Base-by-base conservation (phyloP, 1,140 invertebrate species). In the Polypedilum vanderplanki region DNA sequence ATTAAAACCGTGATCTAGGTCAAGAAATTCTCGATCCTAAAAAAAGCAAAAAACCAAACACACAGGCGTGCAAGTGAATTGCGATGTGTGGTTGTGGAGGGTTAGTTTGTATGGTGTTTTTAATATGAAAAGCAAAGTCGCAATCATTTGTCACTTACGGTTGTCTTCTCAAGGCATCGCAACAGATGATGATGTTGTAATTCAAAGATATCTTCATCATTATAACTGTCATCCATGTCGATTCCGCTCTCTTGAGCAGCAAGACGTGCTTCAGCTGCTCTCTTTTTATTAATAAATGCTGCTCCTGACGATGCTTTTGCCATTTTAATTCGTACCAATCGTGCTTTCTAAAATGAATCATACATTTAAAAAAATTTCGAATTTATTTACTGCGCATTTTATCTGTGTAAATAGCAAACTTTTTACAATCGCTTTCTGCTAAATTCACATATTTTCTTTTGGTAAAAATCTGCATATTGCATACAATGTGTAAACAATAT, bases 251-350 rank as follows among this genome's bases (percentile, higher is more conserved):
- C 94, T 84, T 94, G 92, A 22, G 94, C 95, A 64, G 94, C 94
- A 77, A 96, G 85, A 74, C 95, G 86, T 7, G 97, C 96, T 83
- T 99, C 97, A 1, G 95, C 95, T n/a, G 96, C 96, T 83, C 98
- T 98, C 89, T 99, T 99, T 86, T 98, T 98, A 81, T 89, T 95
- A 74, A 98, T 94, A 84, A 99, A 98, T 5, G 97, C 98, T 7
- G 97, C 97, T n/a, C 97, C 97, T 74, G 95, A 98, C 5, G 97
- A 98, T 41, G 98, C 98, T 83, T 99, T 99, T 41, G 98, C 97
- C 82, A 99, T 97, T 77, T 95, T 90, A 79, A 99, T 99, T 77
- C 98, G 88, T 65, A 97, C 96, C 82, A 99, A 87, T 77, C 98
- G 89, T 41, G 97, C 97, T 96, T 99, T 99, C 98, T 99, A 89